Percentiles rank a stretch among this genome's conserved stretches.
These are phyloP conservation scores for Oegoconia quadripuncta DNA, from an alignment of 2,888 invertebrate genomes.

Conservation along the genomic window DNA sequence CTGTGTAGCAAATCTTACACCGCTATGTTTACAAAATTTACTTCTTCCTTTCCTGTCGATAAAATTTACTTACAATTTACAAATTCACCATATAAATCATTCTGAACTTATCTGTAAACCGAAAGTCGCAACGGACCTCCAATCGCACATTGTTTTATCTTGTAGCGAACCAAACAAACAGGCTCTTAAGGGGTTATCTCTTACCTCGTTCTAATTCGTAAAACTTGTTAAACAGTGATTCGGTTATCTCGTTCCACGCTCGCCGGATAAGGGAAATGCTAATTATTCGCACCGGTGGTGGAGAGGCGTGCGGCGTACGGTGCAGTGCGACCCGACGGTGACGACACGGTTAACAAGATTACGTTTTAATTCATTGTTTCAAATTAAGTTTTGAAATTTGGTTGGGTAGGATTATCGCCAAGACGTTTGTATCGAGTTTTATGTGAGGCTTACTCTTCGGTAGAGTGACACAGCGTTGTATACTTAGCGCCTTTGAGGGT, in stretches of 20 bases:
- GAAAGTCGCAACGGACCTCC: not conserved
- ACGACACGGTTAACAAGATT: constrained; percentile 43
- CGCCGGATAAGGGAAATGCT: constrained; percentile 47
- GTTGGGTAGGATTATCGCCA: not conserved
- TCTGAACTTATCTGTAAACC: not conserved
- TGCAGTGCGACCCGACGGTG: too few species aligned
- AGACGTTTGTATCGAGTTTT: too few species aligned
- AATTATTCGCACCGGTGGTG: constrained; percentile 59
- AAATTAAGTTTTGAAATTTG: constrained; percentile 13
- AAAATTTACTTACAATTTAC: too few species aligned
- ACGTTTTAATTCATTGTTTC: constrained; percentile 32
- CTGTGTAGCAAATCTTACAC: too few species aligned
- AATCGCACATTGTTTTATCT: constrained; percentile 8
- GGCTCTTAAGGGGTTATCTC: constrained; percentile 29
- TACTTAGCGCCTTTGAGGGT: too few species aligned
- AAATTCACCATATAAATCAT: not conserved
- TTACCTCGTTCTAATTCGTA: constrained; percentile 29
- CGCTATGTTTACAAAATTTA: too few species aligned
- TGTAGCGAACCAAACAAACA: constrained; percentile 3
- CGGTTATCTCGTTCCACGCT: constrained; percentile 46
- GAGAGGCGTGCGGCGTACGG: too few species aligned
- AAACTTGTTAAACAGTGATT: constrained; percentile 60
- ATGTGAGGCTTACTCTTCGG: too few species aligned
- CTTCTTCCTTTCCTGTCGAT: too few species aligned
- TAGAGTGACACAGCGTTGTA: too few species aligned